A percentile compares a stretch with the other conserved stretches of the same genome.
Evolutionary conservation across 1,140 invertebrate genomes (phyloP).

Genomic region (Helicoverpa armigera): DNA sequence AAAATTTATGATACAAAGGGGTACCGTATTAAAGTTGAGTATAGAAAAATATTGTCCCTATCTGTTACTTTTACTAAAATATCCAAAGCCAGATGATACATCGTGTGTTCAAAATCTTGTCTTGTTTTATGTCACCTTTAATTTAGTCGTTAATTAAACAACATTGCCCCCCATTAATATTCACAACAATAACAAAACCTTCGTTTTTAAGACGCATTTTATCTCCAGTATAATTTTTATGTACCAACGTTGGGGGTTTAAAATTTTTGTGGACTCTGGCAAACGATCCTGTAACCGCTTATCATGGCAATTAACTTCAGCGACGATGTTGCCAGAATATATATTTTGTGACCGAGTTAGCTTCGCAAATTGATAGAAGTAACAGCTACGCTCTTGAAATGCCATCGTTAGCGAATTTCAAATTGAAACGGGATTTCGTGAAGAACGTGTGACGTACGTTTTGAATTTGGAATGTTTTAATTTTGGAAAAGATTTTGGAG

Average conservation of each 20-base stretch:
- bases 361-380: constrained; percentile 49
- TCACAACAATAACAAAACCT: too few relatives aligned
- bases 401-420: constrained; percentile 30
- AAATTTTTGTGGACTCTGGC: constrained; percentile 57
- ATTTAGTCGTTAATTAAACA: too few relatives aligned
- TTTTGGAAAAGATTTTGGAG: too few relatives aligned
- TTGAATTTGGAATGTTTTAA: neutral
- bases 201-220: neutral
- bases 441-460: neutral
- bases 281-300: constrained; percentile 72
- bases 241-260: constrained; percentile 37
- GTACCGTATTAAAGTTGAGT: neutral
- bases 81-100: too few relatives aligned
- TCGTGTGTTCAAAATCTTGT: too few relatives aligned
- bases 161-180: too few relatives aligned
- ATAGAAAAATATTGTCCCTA: neutral
- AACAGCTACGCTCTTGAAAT: constrained; percentile 39
- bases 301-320: constrained; percentile 73
- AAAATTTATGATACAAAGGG: neutral
- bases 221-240: constrained; percentile 44
- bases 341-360: constrained; percentile 59
- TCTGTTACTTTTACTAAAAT: too few relatives aligned
- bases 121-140: too few relatives aligned
- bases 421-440: constrained; percentile 28
- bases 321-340: constrained; percentile 65